phyloP scores from a whole-genome alignment of 2,888 invertebrate species.

The Pilophorus perplexus region DNA sequence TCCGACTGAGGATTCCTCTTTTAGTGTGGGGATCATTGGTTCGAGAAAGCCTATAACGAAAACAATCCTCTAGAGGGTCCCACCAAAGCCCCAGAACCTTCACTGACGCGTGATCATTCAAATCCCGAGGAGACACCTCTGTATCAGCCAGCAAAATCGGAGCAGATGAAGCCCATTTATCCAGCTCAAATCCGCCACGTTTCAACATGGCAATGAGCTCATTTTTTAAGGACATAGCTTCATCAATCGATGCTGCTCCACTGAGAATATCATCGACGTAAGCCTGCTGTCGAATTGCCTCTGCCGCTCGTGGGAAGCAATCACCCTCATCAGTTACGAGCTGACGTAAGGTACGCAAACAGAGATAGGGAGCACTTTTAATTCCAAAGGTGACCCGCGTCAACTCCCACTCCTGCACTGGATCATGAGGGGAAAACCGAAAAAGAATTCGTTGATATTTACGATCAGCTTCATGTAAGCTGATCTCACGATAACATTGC shows the following conservation, averaged over 20 bases:
- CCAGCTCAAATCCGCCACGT: background rate
- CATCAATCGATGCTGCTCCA: background rate
- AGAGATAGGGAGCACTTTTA: constrained; percentile 1
- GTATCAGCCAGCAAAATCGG: background rate
- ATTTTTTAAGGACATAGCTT: background rate
- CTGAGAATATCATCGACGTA: constrained; percentile 13
- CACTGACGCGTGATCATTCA: background rate
- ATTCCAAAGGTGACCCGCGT: no score
- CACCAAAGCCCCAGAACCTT: constrained; percentile 26
- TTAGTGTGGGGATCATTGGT: background rate
- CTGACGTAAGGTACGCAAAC: constrained; percentile 5
- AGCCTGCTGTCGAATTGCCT: background rate
- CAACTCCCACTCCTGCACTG: background rate
- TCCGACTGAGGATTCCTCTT: background rate
- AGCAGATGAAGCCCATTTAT: background rate
- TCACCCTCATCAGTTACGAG: background rate
- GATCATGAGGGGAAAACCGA: background rate
- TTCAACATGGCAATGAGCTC: background rate
- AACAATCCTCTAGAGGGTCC: constrained; percentile 1
- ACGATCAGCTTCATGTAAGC: background rate
- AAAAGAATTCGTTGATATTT: constrained; percentile 1
- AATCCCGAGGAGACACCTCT: background rate
- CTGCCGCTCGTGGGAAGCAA: background rate
- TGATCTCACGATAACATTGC: constrained; percentile 8
- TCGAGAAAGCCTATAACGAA: background rate